Conservation (phyloP, 2,888 invertebrate species). For the Abscondita cerata region DNA sequence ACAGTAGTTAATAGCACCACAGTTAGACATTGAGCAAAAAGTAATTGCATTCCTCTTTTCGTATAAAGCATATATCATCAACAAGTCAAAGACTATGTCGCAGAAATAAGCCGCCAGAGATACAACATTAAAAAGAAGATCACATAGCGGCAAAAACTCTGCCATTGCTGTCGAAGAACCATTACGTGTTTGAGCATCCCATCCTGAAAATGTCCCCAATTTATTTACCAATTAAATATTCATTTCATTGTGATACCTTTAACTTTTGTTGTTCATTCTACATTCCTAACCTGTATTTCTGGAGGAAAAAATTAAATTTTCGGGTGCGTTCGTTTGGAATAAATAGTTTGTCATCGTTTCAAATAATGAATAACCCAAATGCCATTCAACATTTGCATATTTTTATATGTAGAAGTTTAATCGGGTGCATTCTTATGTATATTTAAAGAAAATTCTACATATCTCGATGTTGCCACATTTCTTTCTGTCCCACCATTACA, state of each 20-base stretch:
- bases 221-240: background rate
- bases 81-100: constrained; percentile 88
- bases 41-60: constrained; percentile 69
- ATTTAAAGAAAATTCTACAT: too few relatives aligned
- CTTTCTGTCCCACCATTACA: too few relatives aligned
- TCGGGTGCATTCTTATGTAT: too few relatives aligned
- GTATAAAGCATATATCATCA: constrained; percentile 84
- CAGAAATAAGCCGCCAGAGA: constrained; percentile 90
- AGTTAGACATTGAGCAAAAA: constrained; percentile 72
- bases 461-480: too few relatives aligned
- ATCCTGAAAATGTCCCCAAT: background rate
- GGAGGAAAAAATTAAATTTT: background rate
- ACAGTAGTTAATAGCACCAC: constrained; percentile 77
- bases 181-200: constrained; percentile 50
- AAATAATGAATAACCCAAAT: background rate
- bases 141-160: constrained; percentile 90
- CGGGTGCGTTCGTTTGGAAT: background rate
- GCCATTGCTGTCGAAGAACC: constrained; percentile 62
- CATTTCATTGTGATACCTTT: background rate
- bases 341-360: background rate
- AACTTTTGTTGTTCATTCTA: background rate
- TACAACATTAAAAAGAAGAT: constrained; percentile 89
- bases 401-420: background rate
- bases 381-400: constrained; percentile 3
- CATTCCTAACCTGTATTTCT: constrained; percentile 9